These are phyloP conservation scores for Melanostoma scalare DNA, from an alignment of 2,888 invertebrate genomes.

Conservation along the genomic window DNA sequence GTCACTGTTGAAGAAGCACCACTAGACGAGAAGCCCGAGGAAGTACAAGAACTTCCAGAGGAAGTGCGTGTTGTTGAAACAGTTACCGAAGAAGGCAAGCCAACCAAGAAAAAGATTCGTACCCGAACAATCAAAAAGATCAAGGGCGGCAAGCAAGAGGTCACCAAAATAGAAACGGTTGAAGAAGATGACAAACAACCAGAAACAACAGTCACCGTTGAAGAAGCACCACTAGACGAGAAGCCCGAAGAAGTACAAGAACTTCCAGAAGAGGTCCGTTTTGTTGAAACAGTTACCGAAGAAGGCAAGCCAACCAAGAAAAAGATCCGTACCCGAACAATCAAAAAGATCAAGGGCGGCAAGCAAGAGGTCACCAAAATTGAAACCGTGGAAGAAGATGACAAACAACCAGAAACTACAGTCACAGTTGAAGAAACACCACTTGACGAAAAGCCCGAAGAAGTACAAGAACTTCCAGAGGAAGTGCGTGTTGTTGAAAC, in stretches of 20 bases:
- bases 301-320: constrained; percentile 59
- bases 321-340: constrained; percentile 24
- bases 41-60: not conserved
- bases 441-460: not conserved
- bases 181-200: constrained; percentile 9
- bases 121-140: constrained; percentile 5
- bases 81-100: not conserved
- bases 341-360: constrained; percentile 40
- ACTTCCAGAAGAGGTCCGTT: constrained; percentile 40
- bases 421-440: constrained; percentile 2
- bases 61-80: not conserved
- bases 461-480: constrained; percentile 1
- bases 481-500: constrained; percentile 3
- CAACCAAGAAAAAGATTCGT: constrained; percentile 5
- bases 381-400: constrained; percentile 38
- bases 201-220: constrained; percentile 3
- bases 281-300: constrained; percentile 46
- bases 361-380: constrained; percentile 46
- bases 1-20: constrained; percentile 3
- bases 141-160: constrained; percentile 6
- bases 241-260: constrained; percentile 1
- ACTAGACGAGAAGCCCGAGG: not conserved
- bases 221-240: constrained; percentile 2
- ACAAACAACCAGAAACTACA: constrained; percentile 28
- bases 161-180: constrained; percentile 9